These are phyloP conservation scores for Drosophila planitibia DNA, from an alignment of 2,888 invertebrate species.

Conservation along the genomic window DNA sequence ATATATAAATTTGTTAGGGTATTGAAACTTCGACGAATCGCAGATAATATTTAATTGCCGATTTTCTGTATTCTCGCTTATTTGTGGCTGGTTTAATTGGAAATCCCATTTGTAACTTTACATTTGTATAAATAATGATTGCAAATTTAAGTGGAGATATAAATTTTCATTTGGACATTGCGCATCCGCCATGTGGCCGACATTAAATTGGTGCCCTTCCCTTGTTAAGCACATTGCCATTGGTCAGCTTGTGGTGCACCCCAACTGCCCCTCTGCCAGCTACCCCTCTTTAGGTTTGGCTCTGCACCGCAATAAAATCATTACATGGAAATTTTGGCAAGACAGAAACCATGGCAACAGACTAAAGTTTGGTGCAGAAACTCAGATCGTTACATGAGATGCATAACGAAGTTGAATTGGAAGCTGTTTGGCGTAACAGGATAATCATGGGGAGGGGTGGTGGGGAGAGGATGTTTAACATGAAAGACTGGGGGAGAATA, in stretches of 20 bases:
- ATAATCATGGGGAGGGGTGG: too few species aligned
- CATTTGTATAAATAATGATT: conserved; percentile 31
- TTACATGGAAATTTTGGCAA: conserved; percentile 29
- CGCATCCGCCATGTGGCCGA: conserved; percentile 42
- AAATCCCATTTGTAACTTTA: neutral
- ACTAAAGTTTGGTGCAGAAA: neutral
- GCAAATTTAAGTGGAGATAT: conserved; percentile 22
- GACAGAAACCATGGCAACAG: neutral
- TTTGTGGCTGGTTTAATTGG: conserved; percentile 19
- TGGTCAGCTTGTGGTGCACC: conserved; percentile 19
- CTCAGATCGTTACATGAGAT: neutral
- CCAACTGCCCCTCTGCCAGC: neutral
- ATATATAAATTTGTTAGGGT: neutral
- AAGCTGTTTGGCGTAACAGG: neutral
- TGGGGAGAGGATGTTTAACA: neutral
- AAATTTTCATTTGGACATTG: conserved; percentile 21
- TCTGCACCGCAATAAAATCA: conserved; percentile 39
- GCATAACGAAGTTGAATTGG: neutral
- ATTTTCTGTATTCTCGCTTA: neutral
- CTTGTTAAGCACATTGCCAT: conserved; percentile 32
- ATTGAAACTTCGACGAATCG: neutral
- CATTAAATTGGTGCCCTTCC: conserved; percentile 5
- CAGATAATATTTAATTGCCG: neutral
- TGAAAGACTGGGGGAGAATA: neutral
- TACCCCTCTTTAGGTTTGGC: neutral